phyloP scores from a whole-genome alignment of 2,888 invertebrate genomes.

The Apamea epomidion region DNA sequence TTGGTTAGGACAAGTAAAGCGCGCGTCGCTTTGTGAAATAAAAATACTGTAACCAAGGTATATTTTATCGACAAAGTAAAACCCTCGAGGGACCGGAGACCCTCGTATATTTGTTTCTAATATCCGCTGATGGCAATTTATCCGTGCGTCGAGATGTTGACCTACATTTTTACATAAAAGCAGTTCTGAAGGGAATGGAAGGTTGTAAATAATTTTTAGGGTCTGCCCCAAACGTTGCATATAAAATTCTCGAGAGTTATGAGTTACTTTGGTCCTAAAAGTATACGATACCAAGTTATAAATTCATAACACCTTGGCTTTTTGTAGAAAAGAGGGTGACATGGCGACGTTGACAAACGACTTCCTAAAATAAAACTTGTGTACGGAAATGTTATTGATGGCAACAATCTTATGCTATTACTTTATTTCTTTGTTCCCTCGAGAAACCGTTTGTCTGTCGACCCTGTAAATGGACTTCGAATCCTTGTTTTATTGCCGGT shows the following conservation, averaged over 20 bases:
- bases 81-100: conserved; percentile 12
- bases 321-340: conserved; percentile 49
- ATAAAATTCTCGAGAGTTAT: conserved; percentile 65
- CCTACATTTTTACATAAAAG: conserved; percentile 61
- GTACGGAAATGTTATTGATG: conserved; percentile 64
- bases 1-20: background rate
- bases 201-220: conserved; percentile 63
- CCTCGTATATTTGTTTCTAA: conserved; percentile 61
- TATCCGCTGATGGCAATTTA: conserved; percentile 57
- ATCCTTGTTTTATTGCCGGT: conserved; percentile 65
- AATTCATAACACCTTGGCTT: conserved; percentile 63
- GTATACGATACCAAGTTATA: conserved; percentile 58
- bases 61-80: conserved; percentile 23
- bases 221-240: conserved; percentile 54
- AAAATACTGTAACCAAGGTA: conserved; percentile 1
- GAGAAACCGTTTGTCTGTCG: conserved; percentile 52
- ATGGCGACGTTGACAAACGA: conserved; percentile 63
- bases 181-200: conserved; percentile 30
- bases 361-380: conserved; percentile 62
- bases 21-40: background rate
- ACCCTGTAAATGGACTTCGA: conserved; percentile 47
- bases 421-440: conserved; percentile 48
- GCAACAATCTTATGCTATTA: conserved; percentile 56
- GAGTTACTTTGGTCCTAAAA: conserved; percentile 57
- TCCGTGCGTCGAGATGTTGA: conserved; percentile 40